A percentile compares a stretch with the other conserved stretches of the same genome.
Conservation (phyloP, 23 tunicate species). For the Styela clava region DNA sequence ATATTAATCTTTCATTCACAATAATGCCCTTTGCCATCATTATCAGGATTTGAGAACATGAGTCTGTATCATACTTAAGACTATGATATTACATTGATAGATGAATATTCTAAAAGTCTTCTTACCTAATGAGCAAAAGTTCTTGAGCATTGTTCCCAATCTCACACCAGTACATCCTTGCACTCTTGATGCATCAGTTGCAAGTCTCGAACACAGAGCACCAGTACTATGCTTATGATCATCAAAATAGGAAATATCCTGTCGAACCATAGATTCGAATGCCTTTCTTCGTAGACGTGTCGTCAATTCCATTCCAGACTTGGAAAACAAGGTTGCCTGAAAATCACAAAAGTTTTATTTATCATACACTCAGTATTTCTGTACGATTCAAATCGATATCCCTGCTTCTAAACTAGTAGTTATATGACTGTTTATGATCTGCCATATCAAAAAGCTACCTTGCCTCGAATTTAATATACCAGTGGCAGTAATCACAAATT, state of each 20-base stretch:
- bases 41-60: too few relatives aligned
- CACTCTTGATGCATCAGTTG: slow-evolving; percentile 83
- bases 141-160: slow-evolving; percentile 64
- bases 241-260: slow-evolving; percentile 83
- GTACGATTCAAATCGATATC: too few relatives aligned
- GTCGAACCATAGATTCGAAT: slow-evolving; percentile 60
- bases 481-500: not conserved
- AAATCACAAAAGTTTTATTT: not conserved
- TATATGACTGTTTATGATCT: too few relatives aligned
- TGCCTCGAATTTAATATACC: too few relatives aligned
- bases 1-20: too few relatives aligned
- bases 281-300: slow-evolving; percentile 55
- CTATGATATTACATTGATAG: not conserved
- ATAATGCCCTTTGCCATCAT: too few relatives aligned
- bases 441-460: not conserved
- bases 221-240: slow-evolving; percentile 89
- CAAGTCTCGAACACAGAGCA: slow-evolving; percentile 74
- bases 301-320: slow-evolving; percentile 83
- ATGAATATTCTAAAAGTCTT: not conserved
- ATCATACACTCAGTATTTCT: not conserved
- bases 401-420: too few relatives aligned
- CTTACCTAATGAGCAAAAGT: slow-evolving; percentile 69
- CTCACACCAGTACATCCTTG: slow-evolving; percentile 91
- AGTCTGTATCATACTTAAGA: not conserved
- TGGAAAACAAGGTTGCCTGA: slow-evolving; percentile 73